A percentile compares a stretch with the other conserved stretches of the same genome.
phyloP scores from a whole-genome alignment of 2,113 vertebrate genomes.

The Phodopus roborovskii region DNA sequence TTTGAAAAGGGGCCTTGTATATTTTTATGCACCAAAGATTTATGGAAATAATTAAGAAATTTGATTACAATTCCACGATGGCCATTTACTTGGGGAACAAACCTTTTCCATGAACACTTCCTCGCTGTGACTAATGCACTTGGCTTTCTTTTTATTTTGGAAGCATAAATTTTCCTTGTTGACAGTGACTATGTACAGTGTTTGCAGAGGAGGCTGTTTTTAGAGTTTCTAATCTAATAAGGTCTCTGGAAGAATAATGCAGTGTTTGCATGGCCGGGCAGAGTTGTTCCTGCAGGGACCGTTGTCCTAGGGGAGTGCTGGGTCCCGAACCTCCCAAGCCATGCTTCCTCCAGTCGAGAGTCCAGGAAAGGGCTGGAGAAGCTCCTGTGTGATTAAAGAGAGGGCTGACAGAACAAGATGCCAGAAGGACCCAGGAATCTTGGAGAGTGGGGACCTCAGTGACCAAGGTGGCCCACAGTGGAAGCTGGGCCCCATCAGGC shows the following conservation, averaged over 20 bases:
- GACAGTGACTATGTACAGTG: not conserved
- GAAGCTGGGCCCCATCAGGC: not conserved
- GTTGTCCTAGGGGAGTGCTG: not conserved
- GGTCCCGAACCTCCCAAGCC: too few relatives aligned
- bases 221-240: conserved; percentile 65
- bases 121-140: conserved; percentile 53
- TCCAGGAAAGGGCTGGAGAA: fast-evolving
- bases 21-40: conserved; percentile 64
- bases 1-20: conserved; percentile 57
- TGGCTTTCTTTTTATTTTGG: conserved; percentile 59
- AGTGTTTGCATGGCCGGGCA: not conserved
- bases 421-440: not conserved
- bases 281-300: not conserved
- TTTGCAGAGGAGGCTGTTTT: conserved; percentile 45
- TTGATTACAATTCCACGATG: conserved; percentile 76
- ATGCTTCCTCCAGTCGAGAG: not conserved
- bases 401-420: not conserved
- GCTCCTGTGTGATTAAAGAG: fast-evolving
- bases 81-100: conserved; percentile 73
- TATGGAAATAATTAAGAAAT: conserved; percentile 81
- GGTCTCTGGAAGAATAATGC: conserved; percentile 30
- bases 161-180: conserved; percentile 62
- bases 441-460: not conserved
- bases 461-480: not conserved
- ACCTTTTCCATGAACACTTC: conserved; percentile 54